A percentile compares a stretch with the other conserved stretches of the same genome.
Evolutionary conservation across 2,797 vertebrate species (phyloP).

Genomic region (Aphelocoma californica): DNA sequence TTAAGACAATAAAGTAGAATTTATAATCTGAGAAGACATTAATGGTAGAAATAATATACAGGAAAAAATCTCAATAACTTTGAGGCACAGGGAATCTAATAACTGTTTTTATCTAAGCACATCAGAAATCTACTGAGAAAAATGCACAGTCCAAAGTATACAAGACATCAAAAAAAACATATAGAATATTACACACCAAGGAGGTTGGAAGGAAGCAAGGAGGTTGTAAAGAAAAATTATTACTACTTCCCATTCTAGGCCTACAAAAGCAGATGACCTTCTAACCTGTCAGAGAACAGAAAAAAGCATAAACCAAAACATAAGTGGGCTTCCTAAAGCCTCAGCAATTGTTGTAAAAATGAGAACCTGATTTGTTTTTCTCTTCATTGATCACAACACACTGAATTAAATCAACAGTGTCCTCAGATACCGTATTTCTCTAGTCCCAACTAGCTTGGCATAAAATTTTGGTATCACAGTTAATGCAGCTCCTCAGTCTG

Average conservation of each 20-base stretch:
- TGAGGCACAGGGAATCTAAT: neutral
- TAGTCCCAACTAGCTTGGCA: neutral
- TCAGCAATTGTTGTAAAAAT: neutral
- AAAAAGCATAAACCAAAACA: neutral
- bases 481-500: neutral
- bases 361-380: constrained; percentile 9
- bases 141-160: neutral
- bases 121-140: neutral
- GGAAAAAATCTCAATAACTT: neutral
- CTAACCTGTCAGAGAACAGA: neutral
- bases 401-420: constrained; percentile 14
- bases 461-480: neutral
- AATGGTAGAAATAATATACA: neutral
- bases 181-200: neutral
- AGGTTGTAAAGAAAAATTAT: neutral
- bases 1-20: neutral
- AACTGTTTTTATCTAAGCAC: neutral
- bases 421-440: neutral
- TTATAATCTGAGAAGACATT: neutral
- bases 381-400: neutral
- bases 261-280: neutral
- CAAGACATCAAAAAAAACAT: neutral
- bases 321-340: neutral
- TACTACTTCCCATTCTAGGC: neutral
- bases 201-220: neutral